Evolutionary conservation across 2,888 invertebrate species (phyloP).

Genomic region (Cryptocheilus praepositus): DNA sequence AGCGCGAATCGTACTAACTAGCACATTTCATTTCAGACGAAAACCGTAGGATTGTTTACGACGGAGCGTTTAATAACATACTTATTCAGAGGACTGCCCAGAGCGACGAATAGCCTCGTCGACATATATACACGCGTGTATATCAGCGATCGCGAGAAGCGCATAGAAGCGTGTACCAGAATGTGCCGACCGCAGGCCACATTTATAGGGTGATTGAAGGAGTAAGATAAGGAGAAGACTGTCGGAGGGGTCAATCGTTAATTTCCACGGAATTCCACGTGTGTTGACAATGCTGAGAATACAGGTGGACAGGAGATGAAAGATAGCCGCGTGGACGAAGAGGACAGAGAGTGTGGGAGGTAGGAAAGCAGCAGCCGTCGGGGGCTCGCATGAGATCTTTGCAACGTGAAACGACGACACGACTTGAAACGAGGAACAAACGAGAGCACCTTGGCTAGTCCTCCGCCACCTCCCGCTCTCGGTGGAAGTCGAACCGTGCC

Average conservation of each 20-base stretch:
- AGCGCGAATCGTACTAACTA: no score
- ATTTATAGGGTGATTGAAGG: constrained; percentile 50
- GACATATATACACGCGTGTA: constrained; percentile 26
- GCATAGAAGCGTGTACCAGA: constrained; percentile 40
- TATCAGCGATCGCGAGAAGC: constrained; percentile 52
- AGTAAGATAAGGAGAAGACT: constrained; percentile 48
- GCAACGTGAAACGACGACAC: constrained; percentile 59
- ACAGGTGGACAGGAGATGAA: constrained; percentile 71
- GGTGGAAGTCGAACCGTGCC: constrained; percentile 46
- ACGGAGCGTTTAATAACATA: constrained; percentile 50
- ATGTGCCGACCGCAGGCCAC: constrained; percentile 16
- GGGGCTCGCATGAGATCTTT: constrained; percentile 58
- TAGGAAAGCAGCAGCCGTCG: not conserved
- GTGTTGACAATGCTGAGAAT: constrained; percentile 71
- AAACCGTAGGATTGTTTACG: no score
- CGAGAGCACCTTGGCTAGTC: constrained; percentile 71
- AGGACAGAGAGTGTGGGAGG: constrained; percentile 13
- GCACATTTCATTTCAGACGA: no score
- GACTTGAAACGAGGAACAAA: constrained; percentile 72
- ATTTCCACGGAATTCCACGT: constrained; percentile 67
- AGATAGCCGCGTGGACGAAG: constrained; percentile 56
- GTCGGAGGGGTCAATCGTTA: constrained; percentile 65
- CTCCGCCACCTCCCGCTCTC: constrained; percentile 31
- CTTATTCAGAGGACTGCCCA: constrained; percentile 46
- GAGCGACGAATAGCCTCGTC: constrained; percentile 35